Percentiles rank a stretch among this genome's conserved stretches.
Conservation (phyloP, 2,888 invertebrate genomes). For the Apodemia zela region DNA sequence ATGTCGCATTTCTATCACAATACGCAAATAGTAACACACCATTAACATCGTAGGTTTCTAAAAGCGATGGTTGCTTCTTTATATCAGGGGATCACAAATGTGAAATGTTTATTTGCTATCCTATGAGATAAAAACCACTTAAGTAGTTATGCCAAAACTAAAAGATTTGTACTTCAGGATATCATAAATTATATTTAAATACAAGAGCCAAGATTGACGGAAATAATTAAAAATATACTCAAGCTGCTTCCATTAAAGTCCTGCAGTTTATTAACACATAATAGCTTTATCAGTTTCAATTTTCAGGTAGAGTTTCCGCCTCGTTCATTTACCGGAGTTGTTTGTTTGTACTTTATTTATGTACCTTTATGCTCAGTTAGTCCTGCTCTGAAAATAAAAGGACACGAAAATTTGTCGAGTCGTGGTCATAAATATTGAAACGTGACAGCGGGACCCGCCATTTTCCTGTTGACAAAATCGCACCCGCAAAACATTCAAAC, state of each 20-base stretch:
- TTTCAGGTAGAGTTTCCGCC: constrained; percentile 31
- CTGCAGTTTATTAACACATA: background rate
- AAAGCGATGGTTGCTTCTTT: too few species aligned
- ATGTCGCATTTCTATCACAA: too few species aligned
- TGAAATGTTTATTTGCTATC: too few species aligned
- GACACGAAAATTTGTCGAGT: constrained; percentile 68
- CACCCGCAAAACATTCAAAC: constrained; percentile 71
- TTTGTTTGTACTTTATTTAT: constrained; percentile 57
- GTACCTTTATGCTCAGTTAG: constrained; percentile 59
- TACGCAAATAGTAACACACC: too few species aligned
- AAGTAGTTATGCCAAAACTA: too few species aligned
- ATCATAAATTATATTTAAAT: too few species aligned
- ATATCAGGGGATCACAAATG: too few species aligned
- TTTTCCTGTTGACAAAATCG: constrained; percentile 78
- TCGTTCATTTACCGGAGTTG: constrained; percentile 36
- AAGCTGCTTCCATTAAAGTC: background rate
- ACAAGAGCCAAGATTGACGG: too few species aligned
- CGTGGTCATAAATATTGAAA: constrained; percentile 67
- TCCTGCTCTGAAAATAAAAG: constrained; percentile 60
- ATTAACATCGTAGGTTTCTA: too few species aligned
- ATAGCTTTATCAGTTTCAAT: constrained; percentile 30
- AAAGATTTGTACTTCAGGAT: too few species aligned
- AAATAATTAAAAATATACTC: background rate
- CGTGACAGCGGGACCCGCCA: constrained; percentile 70
- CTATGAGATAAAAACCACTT: too few species aligned